Base-by-base conservation (phyloP, 2,888 invertebrate species). In the Pollenia amentaria region DNA sequence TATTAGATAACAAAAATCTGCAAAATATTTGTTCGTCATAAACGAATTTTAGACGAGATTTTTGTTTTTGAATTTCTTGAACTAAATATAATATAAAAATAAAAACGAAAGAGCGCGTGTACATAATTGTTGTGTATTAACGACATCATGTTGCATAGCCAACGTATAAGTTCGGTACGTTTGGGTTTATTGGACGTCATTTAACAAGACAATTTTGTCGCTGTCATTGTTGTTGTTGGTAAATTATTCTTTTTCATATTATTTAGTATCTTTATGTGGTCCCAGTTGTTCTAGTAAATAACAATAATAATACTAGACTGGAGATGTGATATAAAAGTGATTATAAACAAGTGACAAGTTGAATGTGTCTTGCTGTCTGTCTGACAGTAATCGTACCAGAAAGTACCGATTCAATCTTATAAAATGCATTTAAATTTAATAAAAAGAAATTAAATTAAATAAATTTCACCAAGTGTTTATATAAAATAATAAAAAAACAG, bases 331-430 rank as follows among this genome's bases (percentile, higher is more conserved):
- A 7, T 42, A 64, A 46, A 80, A 75, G 83, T 84, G 84, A 84
- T 79, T 84, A 84, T 69, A 67, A 84, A 84, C 84, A 84, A 79
- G 73, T 84, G 84, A 84, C 78, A 84, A 78, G 73, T 77, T 51
- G 42, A 81, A 60, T 72, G 46, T 21, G 12, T 29, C 14, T 42
- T 14, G 42, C 42, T 44, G 40, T 67, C 40, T 16, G 65, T 29
- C 64, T 64, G 76, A 16, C 16, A 55, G 76, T 57, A 55, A 64
- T 65, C 65, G 84, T 84, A 84, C 72, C 72, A 78, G n/a, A 60
- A 51, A 73, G 84, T 84, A 57, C 72, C 76, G 42, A 29, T 67
- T 6, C 53, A 40, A 55, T 16, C 1, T 11, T 38, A 14, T 18
- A 75, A 57, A 65, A 67, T 73, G 65, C 62, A 76, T 78, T 83